Base-by-base conservation (phyloP, 1,140 invertebrate genomes). In the Nylanderia fulva region DNA sequence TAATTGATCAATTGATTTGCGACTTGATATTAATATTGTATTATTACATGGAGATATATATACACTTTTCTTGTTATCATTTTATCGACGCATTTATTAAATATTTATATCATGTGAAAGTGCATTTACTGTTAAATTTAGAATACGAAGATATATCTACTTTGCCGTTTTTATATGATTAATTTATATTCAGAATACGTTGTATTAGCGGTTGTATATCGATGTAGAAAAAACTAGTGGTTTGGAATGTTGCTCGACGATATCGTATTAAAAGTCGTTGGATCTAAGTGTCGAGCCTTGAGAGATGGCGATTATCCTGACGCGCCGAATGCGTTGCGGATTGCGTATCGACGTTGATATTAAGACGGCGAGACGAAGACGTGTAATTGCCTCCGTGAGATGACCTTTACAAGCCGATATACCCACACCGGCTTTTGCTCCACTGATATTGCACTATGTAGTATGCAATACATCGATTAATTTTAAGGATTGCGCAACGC, bases 341-440 rank as follows among this genome's bases (percentile, higher is more conserved):
- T 77, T 24, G 76, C 61, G n/a, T 61, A 76, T 68, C 61, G 76
- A 54, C 21, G 42, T 21, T 68, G 76, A 80, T 80, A 54, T 56
- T 71, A 33, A 80, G 33, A 24, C 36, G 52, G 21, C 76, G 64
- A 60, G 48, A 29, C 77, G 66, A 72, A 68, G 66, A 71, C 36
- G 52, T n/a, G 24, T 64, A 45, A 33, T 36, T 72, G 64, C 66
- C 77, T 82, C 71, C 66, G 76, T 5, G n/a, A 18, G 52, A 45
- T 60, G 66, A 72, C 77, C 77, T 82, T 82, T 82, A 42, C 13
- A 58, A 27, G 8, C 33, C 15, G 36, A 80, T 68, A 66, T n/a
- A n/a, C n/a, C n/a, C 21, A 66, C 21, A 15, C 33, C 21, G 15
- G 33, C 33, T 66, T 36, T 18, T 39, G 33, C 6, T n/a, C 1